phyloP scores from a whole-genome alignment of 2,113 vertebrate genomes.

The Taurulus bubalis region DNA sequence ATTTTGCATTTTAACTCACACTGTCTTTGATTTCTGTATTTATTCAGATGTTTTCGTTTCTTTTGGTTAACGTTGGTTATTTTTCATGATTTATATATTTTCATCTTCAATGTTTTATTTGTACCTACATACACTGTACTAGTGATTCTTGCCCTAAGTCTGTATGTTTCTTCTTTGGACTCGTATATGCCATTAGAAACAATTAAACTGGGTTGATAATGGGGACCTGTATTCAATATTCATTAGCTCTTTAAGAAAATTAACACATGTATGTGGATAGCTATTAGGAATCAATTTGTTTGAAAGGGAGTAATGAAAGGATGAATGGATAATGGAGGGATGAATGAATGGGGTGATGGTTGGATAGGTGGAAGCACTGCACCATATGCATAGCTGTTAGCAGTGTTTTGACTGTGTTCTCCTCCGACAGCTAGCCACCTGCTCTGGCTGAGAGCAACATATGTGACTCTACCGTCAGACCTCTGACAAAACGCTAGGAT shows the following conservation, averaged over 20 bases:
- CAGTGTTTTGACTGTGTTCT: constrained; percentile 53
- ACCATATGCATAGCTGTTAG: constrained; percentile 50
- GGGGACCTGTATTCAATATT: neutral
- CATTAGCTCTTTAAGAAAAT: neutral
- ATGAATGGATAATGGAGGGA: constrained; percentile 16
- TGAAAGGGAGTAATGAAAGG: constrained; percentile 4
- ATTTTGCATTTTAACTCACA: neutral
- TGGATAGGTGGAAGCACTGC: constrained; percentile 16
- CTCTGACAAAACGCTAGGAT: constrained; percentile 60
- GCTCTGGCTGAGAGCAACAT: constrained; percentile 75
- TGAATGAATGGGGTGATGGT: neutral
- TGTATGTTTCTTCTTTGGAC: neutral
- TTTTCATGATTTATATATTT: neutral
- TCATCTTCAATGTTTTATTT: neutral
- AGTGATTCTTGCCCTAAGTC: neutral
- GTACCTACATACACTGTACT: neutral
- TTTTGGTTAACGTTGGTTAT: neutral
- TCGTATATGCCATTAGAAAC: neutral
- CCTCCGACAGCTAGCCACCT: constrained; percentile 71
- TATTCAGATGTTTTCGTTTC: neutral
- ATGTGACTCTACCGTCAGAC: constrained; percentile 67
- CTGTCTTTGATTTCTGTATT: neutral
- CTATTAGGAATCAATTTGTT: neutral
- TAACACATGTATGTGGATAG: neutral
- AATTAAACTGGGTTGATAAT: neutral